phyloP scores from a whole-genome alignment of 2,797 vertebrate genomes.

The Aotus griseimembra region DNA sequence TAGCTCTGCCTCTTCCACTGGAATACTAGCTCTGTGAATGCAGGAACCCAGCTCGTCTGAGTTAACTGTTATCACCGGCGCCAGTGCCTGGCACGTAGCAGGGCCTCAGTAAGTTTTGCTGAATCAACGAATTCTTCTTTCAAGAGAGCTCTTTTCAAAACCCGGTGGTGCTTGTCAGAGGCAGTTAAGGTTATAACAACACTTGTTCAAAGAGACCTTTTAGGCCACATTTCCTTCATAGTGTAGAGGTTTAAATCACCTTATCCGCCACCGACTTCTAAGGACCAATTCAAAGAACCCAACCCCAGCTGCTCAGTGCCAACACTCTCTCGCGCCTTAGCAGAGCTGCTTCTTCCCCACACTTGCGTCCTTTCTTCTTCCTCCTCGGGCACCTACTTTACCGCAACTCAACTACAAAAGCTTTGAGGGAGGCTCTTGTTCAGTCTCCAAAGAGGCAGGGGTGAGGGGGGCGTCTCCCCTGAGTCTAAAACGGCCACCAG shows the following conservation, averaged over 20 bases:
- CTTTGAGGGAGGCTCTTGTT: neutral
- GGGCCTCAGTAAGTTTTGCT: neutral
- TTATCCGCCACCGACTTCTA: neutral
- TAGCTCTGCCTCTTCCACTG: neutral
- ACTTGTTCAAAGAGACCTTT: neutral
- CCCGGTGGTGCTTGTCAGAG: neutral
- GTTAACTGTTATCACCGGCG: neutral
- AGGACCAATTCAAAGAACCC: neutral
- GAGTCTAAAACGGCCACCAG: neutral
- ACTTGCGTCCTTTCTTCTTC: neutral
- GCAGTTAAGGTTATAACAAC: neutral
- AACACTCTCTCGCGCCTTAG: neutral
- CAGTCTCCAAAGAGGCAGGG: neutral
- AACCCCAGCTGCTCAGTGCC: neutral
- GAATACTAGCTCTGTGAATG: neutral
- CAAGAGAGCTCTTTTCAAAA: slow-evolving; percentile 5
- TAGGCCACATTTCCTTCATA: neutral
- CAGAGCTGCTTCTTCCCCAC: neutral
- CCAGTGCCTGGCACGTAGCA: neutral
- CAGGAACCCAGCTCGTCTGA: neutral
- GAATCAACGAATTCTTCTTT: slow-evolving; percentile 15
- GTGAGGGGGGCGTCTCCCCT: neutral
- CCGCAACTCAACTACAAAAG: neutral
- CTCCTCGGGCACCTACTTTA: neutral
- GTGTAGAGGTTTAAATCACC: neutral